Conservation (phyloP, 2,888 invertebrate genomes). For the Orthonevra nobilis region DNA sequence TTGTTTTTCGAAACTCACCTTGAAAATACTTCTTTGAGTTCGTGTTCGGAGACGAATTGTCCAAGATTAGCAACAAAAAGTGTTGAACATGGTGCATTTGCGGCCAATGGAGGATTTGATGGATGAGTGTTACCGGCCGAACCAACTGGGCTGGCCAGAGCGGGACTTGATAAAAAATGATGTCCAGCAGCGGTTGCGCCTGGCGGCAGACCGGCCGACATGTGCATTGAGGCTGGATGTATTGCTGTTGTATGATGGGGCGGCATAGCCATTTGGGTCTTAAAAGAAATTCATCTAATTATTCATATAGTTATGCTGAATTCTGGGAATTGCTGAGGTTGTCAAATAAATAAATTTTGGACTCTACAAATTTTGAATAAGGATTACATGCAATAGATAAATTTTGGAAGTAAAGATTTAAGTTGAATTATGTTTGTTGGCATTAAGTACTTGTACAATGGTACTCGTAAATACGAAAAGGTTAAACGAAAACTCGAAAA, state of each 20-base stretch:
- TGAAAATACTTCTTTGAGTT: constrained; percentile 98
- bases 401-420: background rate
- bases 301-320: constrained; percentile 57
- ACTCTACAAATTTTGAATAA: constrained; percentile 63
- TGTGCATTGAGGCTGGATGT: constrained; percentile 86
- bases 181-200: constrained; percentile 81
- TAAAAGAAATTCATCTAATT: constrained; percentile 65
- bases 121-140: constrained; percentile 81
- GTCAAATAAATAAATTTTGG: constrained; percentile 31
- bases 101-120: constrained; percentile 81
- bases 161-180: constrained; percentile 95
- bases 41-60: constrained; percentile 98
- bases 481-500: no score
- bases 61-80: constrained; percentile 99
- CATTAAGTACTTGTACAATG: no score
- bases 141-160: constrained; percentile 92
- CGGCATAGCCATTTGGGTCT: constrained; percentile 82
- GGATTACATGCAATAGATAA: constrained; percentile 26
- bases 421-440: no score
- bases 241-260: constrained; percentile 80
- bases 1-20: constrained; percentile 84
- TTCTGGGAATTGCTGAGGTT: constrained; percentile 35
- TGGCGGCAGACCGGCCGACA: constrained; percentile 80
- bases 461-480: no score
- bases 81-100: constrained; percentile 96